A percentile compares a stretch with the other conserved stretches of the same genome.
Evolutionary conservation across 2,797 vertebrate genomes (phyloP).

Genomic region (Pogonophryne albipinna): DNA sequence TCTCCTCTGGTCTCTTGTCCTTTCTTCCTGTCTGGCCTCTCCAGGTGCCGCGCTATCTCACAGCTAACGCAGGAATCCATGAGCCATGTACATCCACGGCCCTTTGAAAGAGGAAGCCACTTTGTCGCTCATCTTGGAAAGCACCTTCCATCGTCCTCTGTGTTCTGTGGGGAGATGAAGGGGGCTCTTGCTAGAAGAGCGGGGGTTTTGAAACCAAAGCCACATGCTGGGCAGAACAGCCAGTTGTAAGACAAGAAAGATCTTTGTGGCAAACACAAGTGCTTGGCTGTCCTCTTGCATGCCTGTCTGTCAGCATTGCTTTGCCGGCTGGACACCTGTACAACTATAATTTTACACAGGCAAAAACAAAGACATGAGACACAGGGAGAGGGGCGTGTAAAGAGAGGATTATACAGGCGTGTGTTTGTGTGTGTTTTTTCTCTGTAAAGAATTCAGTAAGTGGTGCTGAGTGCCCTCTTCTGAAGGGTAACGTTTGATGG

Average conservation of each 20-base stretch:
- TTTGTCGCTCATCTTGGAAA: constrained; percentile 77
- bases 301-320: constrained; percentile 79
- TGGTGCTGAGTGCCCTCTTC: constrained; percentile 53
- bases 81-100: constrained; percentile 72
- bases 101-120: constrained; percentile 78
- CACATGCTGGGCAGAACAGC: constrained; percentile 80
- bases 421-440: constrained; percentile 51
- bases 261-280: constrained; percentile 86
- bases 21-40: constrained; percentile 71
- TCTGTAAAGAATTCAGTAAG: constrained; percentile 56
- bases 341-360: constrained; percentile 81
- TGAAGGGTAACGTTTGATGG: constrained; percentile 53
- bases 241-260: constrained; percentile 85
- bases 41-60: constrained; percentile 82
- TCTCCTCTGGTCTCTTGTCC: constrained; percentile 58
- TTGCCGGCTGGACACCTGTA: constrained; percentile 81
- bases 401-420: constrained; percentile 57
- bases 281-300: constrained; percentile 83
- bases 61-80: constrained; percentile 72
- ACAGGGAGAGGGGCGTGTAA: constrained; percentile 31
- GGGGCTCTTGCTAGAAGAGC: constrained; percentile 70
- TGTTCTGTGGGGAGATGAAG: constrained; percentile 78
- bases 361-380: constrained; percentile 64
- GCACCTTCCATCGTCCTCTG: constrained; percentile 76
- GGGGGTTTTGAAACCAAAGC: constrained; percentile 80